These are phyloP conservation scores for Agriopis leucophaearia DNA, from an alignment of 2,888 invertebrate genomes.

Conservation along the genomic window DNA sequence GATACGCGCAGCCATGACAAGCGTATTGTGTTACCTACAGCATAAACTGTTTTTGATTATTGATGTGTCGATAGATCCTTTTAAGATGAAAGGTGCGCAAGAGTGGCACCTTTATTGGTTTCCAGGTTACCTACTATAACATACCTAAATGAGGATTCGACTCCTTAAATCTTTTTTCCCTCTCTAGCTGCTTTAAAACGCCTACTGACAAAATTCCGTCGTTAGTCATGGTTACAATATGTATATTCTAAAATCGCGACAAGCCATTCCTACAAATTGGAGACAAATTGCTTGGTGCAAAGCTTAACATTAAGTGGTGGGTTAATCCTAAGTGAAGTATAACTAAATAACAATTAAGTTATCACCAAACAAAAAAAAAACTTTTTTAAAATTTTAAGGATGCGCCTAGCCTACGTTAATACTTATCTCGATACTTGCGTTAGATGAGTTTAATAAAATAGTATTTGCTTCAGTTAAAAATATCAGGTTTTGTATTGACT, in stretches of 20 bases:
- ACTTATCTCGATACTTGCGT: constrained; percentile 26
- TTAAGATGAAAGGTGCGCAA: too few species aligned
- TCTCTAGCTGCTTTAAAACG: too few species aligned
- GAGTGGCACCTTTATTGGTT: too few species aligned
- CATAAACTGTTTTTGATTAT: too few species aligned
- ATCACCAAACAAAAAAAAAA: constrained; percentile 45
- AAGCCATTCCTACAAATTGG: constrained; percentile 17
- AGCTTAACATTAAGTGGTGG: constrained; percentile 53
- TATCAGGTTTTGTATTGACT: constrained; percentile 22
- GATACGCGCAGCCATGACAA: not conserved
- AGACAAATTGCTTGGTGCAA: constrained; percentile 37
- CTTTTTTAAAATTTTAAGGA: constrained; percentile 37
- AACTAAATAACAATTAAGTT: constrained; percentile 62
- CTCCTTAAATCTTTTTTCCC: too few species aligned
- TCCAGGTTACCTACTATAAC: too few species aligned
- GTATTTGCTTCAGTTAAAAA: constrained; percentile 23
- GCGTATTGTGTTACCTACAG: too few species aligned
- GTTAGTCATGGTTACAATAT: not conserved
- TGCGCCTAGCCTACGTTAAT: constrained; percentile 32
- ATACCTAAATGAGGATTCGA: too few species aligned
- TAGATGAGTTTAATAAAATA: constrained; percentile 32
- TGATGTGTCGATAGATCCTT: too few species aligned
- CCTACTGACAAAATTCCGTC: not conserved
- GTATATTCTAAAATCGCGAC: constrained; percentile 22
- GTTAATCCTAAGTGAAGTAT: constrained; percentile 49